These are phyloP conservation scores for Drosophila ananassae DNA, from an alignment of 1,140 invertebrate genomes.

Conservation along the genomic window DNA sequence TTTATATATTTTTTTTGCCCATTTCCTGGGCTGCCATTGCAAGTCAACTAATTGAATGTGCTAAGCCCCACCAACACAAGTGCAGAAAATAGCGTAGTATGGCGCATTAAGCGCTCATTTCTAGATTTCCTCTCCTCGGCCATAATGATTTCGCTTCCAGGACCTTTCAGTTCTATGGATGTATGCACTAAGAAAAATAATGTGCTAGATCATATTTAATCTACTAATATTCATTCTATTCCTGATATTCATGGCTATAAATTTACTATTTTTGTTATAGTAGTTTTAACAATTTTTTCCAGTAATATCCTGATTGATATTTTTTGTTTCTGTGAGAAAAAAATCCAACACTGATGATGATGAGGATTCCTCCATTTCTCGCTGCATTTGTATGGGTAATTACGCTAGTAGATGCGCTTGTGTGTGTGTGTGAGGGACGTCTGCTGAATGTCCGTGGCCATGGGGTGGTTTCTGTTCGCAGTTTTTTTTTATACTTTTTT, in stretches of 20 bases:
- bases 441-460: slow-evolving; percentile 67
- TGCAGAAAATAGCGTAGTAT: slow-evolving; percentile 61
- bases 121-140: slow-evolving; percentile 28
- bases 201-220: too few relatives aligned
- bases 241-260: too few relatives aligned
- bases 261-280: too few relatives aligned
- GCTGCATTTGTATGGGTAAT: slow-evolving; percentile 75
- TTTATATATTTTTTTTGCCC: slow-evolving; percentile 14
- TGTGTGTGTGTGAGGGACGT: slow-evolving; percentile 61
- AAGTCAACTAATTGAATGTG: slow-evolving; percentile 80
- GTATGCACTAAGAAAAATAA: background rate
- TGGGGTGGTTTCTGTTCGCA: slow-evolving; percentile 68
- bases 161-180: background rate
- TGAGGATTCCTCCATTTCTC: slow-evolving; percentile 57
- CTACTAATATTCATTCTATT: too few relatives aligned
- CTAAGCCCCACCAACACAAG: slow-evolving; percentile 42
- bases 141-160: slow-evolving; percentile 16
- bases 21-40: slow-evolving; percentile 50
- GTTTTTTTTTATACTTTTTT: slow-evolving; percentile 43
- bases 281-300: background rate
- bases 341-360: slow-evolving; percentile 34
- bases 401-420: slow-evolving; percentile 32
- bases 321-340: background rate
- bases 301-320: background rate
- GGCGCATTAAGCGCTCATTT: slow-evolving; percentile 74